phyloP scores from a whole-genome alignment of 2,113 vertebrate genomes.

The Psilopogon haemacephalus region DNA sequence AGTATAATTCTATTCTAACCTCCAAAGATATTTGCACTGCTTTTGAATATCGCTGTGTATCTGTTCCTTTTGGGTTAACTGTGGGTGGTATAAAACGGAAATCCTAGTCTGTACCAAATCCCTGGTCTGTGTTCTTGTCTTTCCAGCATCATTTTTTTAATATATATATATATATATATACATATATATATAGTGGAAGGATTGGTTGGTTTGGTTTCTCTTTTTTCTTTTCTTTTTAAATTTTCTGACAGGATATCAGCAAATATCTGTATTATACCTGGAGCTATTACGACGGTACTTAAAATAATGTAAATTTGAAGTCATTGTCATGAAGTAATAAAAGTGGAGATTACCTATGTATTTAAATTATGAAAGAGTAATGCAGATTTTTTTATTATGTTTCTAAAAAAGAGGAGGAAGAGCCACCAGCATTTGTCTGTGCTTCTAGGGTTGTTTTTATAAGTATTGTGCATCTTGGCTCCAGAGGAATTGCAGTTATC shows the following conservation, averaged over 20 bases:
- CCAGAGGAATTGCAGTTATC: slow-evolving; percentile 43
- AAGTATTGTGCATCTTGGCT: slow-evolving; percentile 64
- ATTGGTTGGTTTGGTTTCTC: neutral
- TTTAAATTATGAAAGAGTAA: slow-evolving; percentile 83
- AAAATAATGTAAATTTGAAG: slow-evolving; percentile 97
- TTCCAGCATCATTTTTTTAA: slow-evolving; percentile 79
- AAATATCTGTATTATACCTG: slow-evolving; percentile 94
- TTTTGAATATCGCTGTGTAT: slow-evolving; percentile 81
- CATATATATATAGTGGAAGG: slow-evolving; percentile 80
- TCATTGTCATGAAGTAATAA: slow-evolving; percentile 95
- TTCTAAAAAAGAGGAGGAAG: slow-evolving; percentile 79
- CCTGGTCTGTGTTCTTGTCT: slow-evolving; percentile 87
- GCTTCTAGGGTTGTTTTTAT: slow-evolving; percentile 78
- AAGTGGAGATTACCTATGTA: slow-evolving; percentile 90
- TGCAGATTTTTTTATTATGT: slow-evolving; percentile 77
- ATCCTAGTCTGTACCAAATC: slow-evolving; percentile 81
- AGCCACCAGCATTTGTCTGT: slow-evolving; percentile 82
- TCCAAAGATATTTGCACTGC: slow-evolving; percentile 99
- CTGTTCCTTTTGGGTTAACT: slow-evolving; percentile 82
- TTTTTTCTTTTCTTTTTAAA: slow-evolving; percentile 51
- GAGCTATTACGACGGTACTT: slow-evolving; percentile 86
- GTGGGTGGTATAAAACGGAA: slow-evolving; percentile 80
- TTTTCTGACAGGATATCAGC: slow-evolving; percentile 81
- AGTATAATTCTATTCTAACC: slow-evolving; percentile 88
- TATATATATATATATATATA: neutral